Percentiles rank a stretch among this genome's conserved stretches.
Conservation (phyloP, 1,140 invertebrate species). For the Matsumurasca onukii region DNA sequence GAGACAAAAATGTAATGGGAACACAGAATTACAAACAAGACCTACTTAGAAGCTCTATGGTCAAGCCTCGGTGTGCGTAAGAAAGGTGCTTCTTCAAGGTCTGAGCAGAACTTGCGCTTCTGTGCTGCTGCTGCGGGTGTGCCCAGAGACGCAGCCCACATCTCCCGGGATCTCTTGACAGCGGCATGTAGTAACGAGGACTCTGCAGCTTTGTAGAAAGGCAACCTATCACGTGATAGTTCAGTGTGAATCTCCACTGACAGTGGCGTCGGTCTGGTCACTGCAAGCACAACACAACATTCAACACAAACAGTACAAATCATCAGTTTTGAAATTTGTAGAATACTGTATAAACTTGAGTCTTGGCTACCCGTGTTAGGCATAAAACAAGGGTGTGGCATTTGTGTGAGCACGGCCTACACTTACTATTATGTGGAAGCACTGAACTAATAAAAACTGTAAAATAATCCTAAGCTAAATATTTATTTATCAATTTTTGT, state of each 20-base stretch:
- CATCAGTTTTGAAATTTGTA: no score
- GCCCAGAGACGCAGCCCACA: slow-evolving; percentile 15
- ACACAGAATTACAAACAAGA: neutral
- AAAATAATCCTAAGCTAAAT: no score
- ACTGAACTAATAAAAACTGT: no score
- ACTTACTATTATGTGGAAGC: no score
- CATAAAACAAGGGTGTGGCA: no score
- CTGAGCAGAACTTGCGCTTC: slow-evolving; percentile 11
- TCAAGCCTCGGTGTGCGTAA: slow-evolving; percentile 17
- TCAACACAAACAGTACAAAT: neutral
- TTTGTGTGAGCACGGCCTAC: no score
- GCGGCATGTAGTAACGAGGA: slow-evolving; percentile 17
- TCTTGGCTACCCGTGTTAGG: no score
- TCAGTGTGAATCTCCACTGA: slow-evolving; percentile 22
- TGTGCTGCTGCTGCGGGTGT: slow-evolving; percentile 28
- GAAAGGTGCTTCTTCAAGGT: slow-evolving; percentile 29
- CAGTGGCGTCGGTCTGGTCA: slow-evolving; percentile 26
- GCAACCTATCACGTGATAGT: neutral
- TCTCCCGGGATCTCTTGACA: slow-evolving; percentile 20
- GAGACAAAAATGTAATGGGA: neutral
- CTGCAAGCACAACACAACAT: slow-evolving; percentile 13
- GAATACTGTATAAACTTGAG: no score
- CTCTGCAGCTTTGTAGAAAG: neutral
- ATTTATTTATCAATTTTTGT: no score
- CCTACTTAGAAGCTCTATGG: neutral